Evolutionary conservation across 1,140 invertebrate genomes (phyloP).

Genomic region (Spodoptera frugiperda): DNA sequence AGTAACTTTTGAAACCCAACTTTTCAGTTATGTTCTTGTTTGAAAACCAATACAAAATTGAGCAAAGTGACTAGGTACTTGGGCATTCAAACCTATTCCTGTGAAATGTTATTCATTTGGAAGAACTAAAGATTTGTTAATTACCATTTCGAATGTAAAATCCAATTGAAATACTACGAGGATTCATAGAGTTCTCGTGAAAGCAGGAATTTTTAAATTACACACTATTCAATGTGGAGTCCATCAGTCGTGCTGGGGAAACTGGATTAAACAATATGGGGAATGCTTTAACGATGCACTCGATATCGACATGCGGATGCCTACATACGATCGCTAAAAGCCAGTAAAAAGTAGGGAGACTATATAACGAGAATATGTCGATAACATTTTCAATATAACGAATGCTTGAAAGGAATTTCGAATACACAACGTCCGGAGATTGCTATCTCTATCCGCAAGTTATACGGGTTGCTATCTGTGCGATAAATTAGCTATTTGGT

Average conservation of each 20-base stretch:
- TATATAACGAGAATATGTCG: background rate
- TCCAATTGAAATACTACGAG: background rate
- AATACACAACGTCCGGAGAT: constrained; percentile 17
- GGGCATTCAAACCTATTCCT: no score
- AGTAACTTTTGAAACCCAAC: no score
- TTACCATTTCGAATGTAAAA: background rate
- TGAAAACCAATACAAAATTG: no score
- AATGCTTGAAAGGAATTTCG: constrained; percentile 11
- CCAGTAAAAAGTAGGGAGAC: constrained; percentile 33
- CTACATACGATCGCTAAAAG: constrained; percentile 13
- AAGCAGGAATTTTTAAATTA: constrained; percentile 5
- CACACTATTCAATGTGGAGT: constrained; percentile 17
- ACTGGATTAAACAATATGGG: constrained; percentile 33
- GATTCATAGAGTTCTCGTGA: constrained; percentile 3
- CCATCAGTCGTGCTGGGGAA: constrained; percentile 5
- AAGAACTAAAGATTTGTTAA: background rate
- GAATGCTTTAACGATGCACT: constrained; percentile 36
- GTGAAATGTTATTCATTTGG: background rate
- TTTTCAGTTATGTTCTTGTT: no score
- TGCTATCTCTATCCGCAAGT: constrained; percentile 17
- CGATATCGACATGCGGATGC: constrained; percentile 32
- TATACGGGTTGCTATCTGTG: constrained; percentile 3
- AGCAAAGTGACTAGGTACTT: no score
- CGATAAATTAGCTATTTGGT: background rate
- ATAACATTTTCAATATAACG: constrained; percentile 29